Percentiles rank a stretch among this genome's conserved stretches.
These are phyloP conservation scores for Zaprionus kolodkinae DNA, from an alignment of 1,140 invertebrate species.

Conservation along the genomic window DNA sequence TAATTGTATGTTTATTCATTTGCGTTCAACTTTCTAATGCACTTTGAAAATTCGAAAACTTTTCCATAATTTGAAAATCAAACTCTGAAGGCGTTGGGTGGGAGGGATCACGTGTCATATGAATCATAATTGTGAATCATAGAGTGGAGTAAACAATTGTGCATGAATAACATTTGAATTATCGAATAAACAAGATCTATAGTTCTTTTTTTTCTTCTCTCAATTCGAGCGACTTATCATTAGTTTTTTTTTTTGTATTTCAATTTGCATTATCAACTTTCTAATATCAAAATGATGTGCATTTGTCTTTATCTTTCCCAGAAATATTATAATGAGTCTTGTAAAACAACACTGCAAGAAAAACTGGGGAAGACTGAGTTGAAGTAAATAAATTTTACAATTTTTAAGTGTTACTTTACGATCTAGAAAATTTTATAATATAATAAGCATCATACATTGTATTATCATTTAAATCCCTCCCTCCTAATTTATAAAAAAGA, in stretches of 20 bases:
- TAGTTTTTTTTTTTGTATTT: neutral
- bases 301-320: neutral
- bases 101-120: slow-evolving; percentile 17
- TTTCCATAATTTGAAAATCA: slow-evolving; percentile 65
- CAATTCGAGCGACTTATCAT: neutral
- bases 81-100: slow-evolving; percentile 47
- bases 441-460: no score
- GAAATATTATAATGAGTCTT: slow-evolving; percentile 1
- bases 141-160: neutral
- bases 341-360: slow-evolving; percentile 6
- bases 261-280: slow-evolving; percentile 12
- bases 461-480: no score
- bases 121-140: slow-evolving; percentile 25
- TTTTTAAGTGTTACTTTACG: no score
- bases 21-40: slow-evolving; percentile 70
- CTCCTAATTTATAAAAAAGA: no score
- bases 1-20: neutral
- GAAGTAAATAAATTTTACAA: no score
- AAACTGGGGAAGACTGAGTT: neutral
- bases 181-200: neutral
- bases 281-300: slow-evolving; percentile 8
- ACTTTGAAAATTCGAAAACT: slow-evolving; percentile 62
- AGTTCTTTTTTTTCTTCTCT: neutral
- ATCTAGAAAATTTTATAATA: no score
- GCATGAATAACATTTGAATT: neutral